These are phyloP conservation scores for Zygogramma bicolorata DNA, from an alignment of 2,888 invertebrate species.

Conservation along the genomic window DNA sequence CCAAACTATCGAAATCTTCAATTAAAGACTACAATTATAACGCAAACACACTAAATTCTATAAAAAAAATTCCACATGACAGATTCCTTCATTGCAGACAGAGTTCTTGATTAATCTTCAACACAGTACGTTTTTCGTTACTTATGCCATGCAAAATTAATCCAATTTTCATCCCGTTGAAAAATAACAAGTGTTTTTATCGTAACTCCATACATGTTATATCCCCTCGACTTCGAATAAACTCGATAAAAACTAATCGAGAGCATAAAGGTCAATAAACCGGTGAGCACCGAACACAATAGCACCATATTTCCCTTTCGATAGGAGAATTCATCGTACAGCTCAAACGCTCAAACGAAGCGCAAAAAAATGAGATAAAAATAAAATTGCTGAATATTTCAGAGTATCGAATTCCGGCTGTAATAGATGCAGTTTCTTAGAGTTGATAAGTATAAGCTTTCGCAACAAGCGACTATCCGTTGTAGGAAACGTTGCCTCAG, in stretches of 20 bases:
- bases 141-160: too few relatives aligned
- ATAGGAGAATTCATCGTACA: background rate
- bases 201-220: too few relatives aligned
- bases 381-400: conserved; percentile 32
- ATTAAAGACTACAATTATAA: too few relatives aligned
- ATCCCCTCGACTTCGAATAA: background rate
- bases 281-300: background rate
- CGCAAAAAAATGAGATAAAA: conserved; percentile 15
- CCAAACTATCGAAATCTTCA: too few relatives aligned
- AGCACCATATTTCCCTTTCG: background rate
- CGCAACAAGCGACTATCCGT: conserved; percentile 37
- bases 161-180: too few relatives aligned
- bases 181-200: too few relatives aligned
- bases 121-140: too few relatives aligned
- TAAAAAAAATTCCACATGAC: too few relatives aligned
- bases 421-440: conserved; percentile 43
- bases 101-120: too few relatives aligned
- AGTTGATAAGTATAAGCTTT: conserved; percentile 40
- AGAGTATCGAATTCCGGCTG: conserved; percentile 32
- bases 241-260: background rate
- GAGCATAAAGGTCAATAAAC: background rate
- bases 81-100: too few relatives aligned
- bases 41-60: too few relatives aligned
- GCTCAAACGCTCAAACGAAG: conserved; percentile 9
- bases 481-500: conserved; percentile 17